These are phyloP conservation scores for Drosophila borborema DNA, from an alignment of 2,888 invertebrate genomes.

Conservation along the genomic window DNA sequence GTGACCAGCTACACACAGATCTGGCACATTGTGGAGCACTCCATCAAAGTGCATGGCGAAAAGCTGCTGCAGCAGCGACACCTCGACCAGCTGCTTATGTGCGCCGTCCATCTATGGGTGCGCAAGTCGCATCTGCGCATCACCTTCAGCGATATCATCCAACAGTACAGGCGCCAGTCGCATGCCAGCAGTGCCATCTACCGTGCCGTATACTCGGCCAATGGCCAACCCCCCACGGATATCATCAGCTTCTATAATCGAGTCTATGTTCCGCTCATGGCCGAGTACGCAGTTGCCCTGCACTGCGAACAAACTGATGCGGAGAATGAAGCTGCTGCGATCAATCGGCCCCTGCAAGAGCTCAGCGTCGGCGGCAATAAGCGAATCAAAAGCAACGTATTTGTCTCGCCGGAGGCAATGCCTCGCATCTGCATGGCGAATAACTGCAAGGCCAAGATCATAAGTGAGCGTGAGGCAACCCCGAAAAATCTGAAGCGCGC, in stretches of 20 bases:
- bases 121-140: constrained; percentile 28
- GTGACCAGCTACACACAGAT: constrained; percentile 33
- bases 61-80: constrained; percentile 55
- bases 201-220: constrained; percentile 36
- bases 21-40: constrained; percentile 66
- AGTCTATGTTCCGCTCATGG: constrained; percentile 48
- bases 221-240: constrained; percentile 28
- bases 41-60: constrained; percentile 38
- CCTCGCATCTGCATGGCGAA: constrained; percentile 34
- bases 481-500: constrained; percentile 45
- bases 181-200: constrained; percentile 49
- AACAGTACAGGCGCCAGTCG: constrained; percentile 58
- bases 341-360: constrained; percentile 18
- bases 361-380: constrained; percentile 16
- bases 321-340: neutral
- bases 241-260: constrained; percentile 66
- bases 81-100: constrained; percentile 62
- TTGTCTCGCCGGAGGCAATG: constrained; percentile 12
- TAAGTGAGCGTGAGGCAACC: constrained; percentile 9
- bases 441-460: constrained; percentile 24
- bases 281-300: constrained; percentile 22
- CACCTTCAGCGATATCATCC: constrained; percentile 55
- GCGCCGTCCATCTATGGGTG: constrained; percentile 57
- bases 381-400: constrained; percentile 12
- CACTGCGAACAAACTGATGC: constrained; percentile 17